Percentiles rank a stretch among this genome's conserved stretches.
Evolutionary conservation across 2,797 vertebrate species (phyloP).

Genomic region (Todus mexicanus): DNA sequence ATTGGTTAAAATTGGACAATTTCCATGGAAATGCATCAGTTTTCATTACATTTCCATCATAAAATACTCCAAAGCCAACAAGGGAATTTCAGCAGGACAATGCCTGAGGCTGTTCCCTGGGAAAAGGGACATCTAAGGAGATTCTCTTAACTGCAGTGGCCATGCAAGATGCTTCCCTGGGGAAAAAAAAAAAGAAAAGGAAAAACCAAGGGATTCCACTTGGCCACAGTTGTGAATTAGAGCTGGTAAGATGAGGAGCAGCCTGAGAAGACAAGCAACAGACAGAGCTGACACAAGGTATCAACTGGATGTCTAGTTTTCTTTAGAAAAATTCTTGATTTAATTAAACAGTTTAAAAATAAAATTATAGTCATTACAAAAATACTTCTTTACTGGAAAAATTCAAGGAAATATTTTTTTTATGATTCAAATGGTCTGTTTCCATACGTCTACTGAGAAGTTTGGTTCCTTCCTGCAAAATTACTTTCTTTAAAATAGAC

Average conservation of each 20-base stretch:
- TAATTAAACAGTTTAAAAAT: conserved; percentile 39
- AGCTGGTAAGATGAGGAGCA: background rate
- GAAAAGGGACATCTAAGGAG: background rate
- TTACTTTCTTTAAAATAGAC: conserved; percentile 54
- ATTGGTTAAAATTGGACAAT: background rate
- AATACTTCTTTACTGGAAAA: conserved; percentile 51
- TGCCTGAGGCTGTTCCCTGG: background rate
- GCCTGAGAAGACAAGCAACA: background rate
- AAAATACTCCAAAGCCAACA: background rate
- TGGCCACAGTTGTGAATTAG: background rate
- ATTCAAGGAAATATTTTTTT: conserved; percentile 13
- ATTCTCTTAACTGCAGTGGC: background rate
- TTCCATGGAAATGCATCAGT: background rate
- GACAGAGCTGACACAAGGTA: background rate
- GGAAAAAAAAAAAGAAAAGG: background rate
- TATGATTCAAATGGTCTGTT: conserved; percentile 34
- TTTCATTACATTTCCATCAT: background rate
- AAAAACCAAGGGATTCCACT: background rate
- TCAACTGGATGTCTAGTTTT: background rate
- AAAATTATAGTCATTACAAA: conserved; percentile 29
- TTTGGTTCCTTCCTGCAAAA: conserved; percentile 50
- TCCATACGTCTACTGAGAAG: conserved; percentile 12
- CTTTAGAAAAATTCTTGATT: background rate
- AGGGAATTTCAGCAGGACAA: background rate
- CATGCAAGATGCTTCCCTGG: background rate